Percentiles rank a stretch among this genome's conserved stretches.
Conservation (phyloP, 2,888 invertebrate species). For the Parapristionchus giblindavisi region DNA sequence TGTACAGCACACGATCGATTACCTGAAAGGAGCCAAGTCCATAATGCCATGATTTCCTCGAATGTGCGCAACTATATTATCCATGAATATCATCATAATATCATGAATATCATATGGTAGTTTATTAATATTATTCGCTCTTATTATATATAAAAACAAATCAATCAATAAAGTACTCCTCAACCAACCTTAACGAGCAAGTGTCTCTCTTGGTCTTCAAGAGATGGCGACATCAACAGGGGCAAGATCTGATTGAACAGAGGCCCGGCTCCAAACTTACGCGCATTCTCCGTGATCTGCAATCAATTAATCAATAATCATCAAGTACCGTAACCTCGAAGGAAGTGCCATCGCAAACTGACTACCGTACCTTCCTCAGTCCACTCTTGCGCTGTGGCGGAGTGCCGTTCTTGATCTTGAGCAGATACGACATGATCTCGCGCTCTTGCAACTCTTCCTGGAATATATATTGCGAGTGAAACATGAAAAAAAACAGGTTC, state of each 20-base stretch:
- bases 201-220: slow-evolving; percentile 99
- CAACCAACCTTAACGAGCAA: slow-evolving; percentile 83
- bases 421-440: slow-evolving; percentile 96
- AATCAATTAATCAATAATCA: slow-evolving; percentile 2
- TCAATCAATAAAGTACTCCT: not conserved
- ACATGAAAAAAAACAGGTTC: not conserved
- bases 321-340: not conserved
- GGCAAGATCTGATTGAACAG: slow-evolving; percentile 98
- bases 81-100: too few relatives aligned
- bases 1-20: slow-evolving; percentile 96
- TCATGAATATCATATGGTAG: too few relatives aligned
- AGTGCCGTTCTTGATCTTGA: slow-evolving; percentile 99
- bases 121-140: too few relatives aligned
- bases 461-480: too few relatives aligned
- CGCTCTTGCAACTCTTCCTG: slow-evolving; percentile 96
- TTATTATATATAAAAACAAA: too few relatives aligned
- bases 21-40: slow-evolving; percentile 44
- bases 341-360: too few relatives aligned
- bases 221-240: slow-evolving; percentile 97
- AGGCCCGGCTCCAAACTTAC: slow-evolving; percentile 97
- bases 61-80: too few relatives aligned
- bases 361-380: slow-evolving; percentile 54
- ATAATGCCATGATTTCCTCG: not conserved
- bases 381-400: slow-evolving; percentile 92
- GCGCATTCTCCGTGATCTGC: slow-evolving; percentile 92